phyloP scores from a whole-genome alignment of 1,140 invertebrate species.

The Macrostomum lignano region DNA sequence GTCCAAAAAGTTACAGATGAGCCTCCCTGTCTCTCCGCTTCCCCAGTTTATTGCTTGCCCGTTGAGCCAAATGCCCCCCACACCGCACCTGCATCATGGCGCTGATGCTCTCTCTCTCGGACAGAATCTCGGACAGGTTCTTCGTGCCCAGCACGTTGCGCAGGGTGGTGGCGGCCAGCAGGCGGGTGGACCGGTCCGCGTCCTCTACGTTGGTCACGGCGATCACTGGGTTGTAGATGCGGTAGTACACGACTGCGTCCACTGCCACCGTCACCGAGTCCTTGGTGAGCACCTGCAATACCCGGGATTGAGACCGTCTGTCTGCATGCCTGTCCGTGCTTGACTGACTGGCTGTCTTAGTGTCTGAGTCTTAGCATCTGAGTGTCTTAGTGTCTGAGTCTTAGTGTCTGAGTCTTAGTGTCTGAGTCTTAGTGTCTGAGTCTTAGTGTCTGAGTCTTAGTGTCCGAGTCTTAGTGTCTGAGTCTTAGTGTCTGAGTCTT shows the following conservation, averaged over 20 bases:
- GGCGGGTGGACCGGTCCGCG: constrained; percentile 39
- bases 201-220: constrained; percentile 88
- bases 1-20: not conserved
- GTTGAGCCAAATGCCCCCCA: not conserved
- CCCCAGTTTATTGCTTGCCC: no score
- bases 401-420: no score
- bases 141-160: constrained; percentile 7
- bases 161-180: constrained; percentile 25
- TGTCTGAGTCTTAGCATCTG: no score
- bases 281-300: constrained; percentile 54
- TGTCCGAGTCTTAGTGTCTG: no score
- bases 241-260: constrained; percentile 61
- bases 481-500: no score
- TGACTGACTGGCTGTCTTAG: no score
- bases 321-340: no score
- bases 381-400: no score
- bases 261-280: constrained; percentile 72
- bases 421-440: no score
- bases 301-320: no score
- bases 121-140: constrained; percentile 4
- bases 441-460: no score
- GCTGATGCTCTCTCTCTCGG: constrained; percentile 3
- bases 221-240: constrained; percentile 69
- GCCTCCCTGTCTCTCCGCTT: no score
- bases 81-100: constrained; percentile 2